Conservation (phyloP, 2,797 vertebrate genomes). For the Acridotheres tristis region DNA sequence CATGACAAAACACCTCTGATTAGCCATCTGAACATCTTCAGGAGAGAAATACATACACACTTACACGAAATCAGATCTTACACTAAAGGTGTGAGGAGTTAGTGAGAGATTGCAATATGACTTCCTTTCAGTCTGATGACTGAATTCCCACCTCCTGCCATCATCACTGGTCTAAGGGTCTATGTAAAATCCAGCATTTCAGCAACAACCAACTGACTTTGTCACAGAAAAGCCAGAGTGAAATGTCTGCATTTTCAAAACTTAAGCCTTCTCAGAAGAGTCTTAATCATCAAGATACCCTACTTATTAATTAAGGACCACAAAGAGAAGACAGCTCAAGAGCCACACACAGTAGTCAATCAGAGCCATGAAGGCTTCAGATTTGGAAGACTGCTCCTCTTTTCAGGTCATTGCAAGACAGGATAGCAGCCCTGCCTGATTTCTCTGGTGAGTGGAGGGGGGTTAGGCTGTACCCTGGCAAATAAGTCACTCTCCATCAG, state of each 20-base stretch:
- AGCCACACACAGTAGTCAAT: neutral
- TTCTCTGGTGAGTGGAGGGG: neutral
- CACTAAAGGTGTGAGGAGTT: neutral
- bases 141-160: neutral
- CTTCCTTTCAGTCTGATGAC: neutral
- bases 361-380: neutral
- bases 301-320: fast-evolving
- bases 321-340: neutral
- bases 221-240: neutral
- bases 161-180: neutral
- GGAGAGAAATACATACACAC: neutral
- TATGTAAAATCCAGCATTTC: neutral
- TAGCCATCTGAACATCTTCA: neutral
- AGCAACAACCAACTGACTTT: neutral
- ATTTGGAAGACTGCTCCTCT: neutral
- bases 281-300: neutral
- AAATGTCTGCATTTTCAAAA: neutral
- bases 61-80: neutral
- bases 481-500: neutral
- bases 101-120: neutral
- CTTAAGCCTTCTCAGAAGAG: neutral
- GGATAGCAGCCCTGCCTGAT: neutral
- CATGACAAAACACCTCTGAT: neutral
- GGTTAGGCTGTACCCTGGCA: fast-evolving
- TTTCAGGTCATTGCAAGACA: neutral